Base-by-base conservation (phyloP, 2,797 vertebrate species). In the Argya squamiceps region DNA sequence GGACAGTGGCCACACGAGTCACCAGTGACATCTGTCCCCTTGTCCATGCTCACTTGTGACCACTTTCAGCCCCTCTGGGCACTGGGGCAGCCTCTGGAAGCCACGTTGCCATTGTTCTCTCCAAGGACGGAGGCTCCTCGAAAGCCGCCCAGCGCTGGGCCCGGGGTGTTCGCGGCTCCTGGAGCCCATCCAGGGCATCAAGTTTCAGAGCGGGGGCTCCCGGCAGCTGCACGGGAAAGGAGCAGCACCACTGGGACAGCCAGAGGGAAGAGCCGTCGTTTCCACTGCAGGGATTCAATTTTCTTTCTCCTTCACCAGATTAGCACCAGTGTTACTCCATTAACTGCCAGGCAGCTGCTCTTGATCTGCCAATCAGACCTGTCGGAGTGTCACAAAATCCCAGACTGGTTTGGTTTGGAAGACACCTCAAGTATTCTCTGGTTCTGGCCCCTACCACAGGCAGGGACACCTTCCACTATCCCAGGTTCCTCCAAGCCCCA, bases 181-280 rank as follows among this genome's bases (percentile, higher is more conserved):
- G 93, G 90, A 96, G 67, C 59, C 63, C 15, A 0, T 49, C 93
- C 93, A 86, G 53, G 32, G 94, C 56, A 70, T 92, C 83, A 17
- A 39, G 63, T 92, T 96, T 89, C 92, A 73, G 85, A 81, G 92
- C 34, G 0, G 56, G 84, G 59, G 79, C 85, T 86, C 69, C 90
- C 11, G 8, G 52, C 95, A 88, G 88, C 95, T 84, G 84, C 75
- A 8, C 3, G 13, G 64, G 67, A 77, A 65, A 77, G 92, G 58
- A 88, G 69, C 79, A 46, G 77, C 88, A 41, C 43, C 65, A 3
- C 36, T 26, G 73, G 60, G 93, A 78, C 88, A 55, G 26, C 23
- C 26, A 26, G 73, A 32, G 36, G 64, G 69, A 70, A 56, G 67
- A 90, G 50, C 92, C 88, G 23, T 44, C 59, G 2, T 49, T 88